phyloP scores from a whole-genome alignment of 1,140 invertebrate genomes.

The Tetramorium parvispinum region DNA sequence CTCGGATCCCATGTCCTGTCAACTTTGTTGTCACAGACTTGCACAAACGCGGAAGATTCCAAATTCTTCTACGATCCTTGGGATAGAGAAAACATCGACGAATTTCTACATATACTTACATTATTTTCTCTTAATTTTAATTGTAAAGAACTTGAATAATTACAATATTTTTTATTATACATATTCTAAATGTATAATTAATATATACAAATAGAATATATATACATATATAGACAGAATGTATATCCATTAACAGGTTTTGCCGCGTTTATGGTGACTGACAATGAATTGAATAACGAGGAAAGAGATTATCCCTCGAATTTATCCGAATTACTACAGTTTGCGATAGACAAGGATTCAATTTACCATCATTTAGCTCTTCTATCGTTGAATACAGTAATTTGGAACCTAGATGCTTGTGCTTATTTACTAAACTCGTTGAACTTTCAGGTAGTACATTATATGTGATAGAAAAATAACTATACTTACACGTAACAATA shows the following conservation, averaged over 20 bases:
- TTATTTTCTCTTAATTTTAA: conserved; percentile 82
- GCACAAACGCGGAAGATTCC: conserved; percentile 77
- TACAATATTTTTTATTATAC: conserved; percentile 4
- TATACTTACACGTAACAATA: background rate
- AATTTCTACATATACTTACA: conserved; percentile 80
- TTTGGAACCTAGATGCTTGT: conserved; percentile 83
- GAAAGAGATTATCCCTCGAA: conserved; percentile 77
- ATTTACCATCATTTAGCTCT: conserved; percentile 81
- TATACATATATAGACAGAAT: background rate
- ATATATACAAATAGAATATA: background rate
- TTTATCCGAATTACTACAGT: conserved; percentile 78
- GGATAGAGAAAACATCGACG: conserved; percentile 74
- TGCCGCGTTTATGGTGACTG: conserved; percentile 76
- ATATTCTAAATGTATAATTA: conserved; percentile 12
- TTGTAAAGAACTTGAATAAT: conserved; percentile 74
- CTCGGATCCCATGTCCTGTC: conserved; percentile 81
- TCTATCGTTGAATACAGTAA: conserved; percentile 76
- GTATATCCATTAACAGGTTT: conserved; percentile 74
- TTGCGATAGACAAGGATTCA: conserved; percentile 77
- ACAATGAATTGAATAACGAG: conserved; percentile 68
- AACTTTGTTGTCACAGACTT: conserved; percentile 79
- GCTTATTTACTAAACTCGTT: conserved; percentile 78
- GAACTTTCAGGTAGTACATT: conserved; percentile 79
- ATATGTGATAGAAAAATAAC: background rate
- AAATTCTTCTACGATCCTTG: conserved; percentile 81